These are phyloP conservation scores for Sebastes variabilis DNA, from an alignment of 2,797 vertebrate species.

Conservation along the genomic window DNA sequence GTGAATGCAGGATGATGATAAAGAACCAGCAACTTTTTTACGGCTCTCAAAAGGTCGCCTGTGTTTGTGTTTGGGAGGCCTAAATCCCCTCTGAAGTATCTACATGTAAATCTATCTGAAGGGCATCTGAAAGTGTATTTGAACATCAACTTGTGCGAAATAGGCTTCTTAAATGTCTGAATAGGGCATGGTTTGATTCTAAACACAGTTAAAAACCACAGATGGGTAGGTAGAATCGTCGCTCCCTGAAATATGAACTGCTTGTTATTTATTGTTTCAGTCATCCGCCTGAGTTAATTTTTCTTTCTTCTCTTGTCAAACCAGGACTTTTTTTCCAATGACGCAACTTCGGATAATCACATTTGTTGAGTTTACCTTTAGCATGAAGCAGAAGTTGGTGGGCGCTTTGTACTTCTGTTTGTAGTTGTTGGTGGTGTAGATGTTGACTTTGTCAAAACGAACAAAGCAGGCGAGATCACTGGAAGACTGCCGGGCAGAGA, in stretches of 20 bases:
- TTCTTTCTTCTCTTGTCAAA: background rate
- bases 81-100: background rate
- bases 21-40: background rate
- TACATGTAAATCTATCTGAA: background rate
- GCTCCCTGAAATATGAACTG: background rate
- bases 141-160: background rate
- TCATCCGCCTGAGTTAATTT: background rate
- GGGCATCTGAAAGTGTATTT: background rate
- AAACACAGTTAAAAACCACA: background rate
- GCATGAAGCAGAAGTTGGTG: constrained; percentile 90
- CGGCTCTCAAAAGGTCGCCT: background rate
- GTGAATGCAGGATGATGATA: background rate
- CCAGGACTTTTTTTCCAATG: background rate
- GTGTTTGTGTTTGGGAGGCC: background rate
- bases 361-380: constrained; percentile 84
- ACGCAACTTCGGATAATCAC: background rate
- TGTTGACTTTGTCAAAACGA: constrained; percentile 89
- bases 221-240: background rate
- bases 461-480: constrained; percentile 89
- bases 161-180: background rate
- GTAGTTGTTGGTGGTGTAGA: constrained; percentile 86
- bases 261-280: background rate
- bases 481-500: constrained; percentile 79
- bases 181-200: background rate
- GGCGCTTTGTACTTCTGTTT: constrained; percentile 90